Evolutionary conservation across 2,888 invertebrate genomes (phyloP), one percentile per base, ranked within the genome.

Genomic region (Chaetogeoica ovagalla): DNA sequence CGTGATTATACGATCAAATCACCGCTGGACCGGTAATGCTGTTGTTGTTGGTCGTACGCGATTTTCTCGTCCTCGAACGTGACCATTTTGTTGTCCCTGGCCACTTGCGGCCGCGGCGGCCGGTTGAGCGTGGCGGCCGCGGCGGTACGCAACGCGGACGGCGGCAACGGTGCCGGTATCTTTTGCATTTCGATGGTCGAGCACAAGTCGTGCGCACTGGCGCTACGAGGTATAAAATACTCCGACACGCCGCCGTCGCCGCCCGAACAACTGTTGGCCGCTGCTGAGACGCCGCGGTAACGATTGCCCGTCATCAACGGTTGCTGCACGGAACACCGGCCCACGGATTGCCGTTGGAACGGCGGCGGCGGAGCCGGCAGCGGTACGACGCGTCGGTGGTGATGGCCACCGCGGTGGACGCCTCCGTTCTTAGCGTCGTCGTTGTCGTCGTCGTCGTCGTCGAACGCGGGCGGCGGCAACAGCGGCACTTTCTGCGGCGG

Each of bases 191-290:
- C 89, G 0, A 87, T 85, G 60, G 92, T 91, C 0, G 91, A 90
- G 48, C 76, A 77, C 81, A 94, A 86, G 86, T 94, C 93, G 85
- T 94, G 94, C 86, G 94, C 94, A 86, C 94, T 94, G 81, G 94
- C 89, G 86, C 93, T 93, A 82, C 94, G 89, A 82, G 94, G 94
- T 82, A 94, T 93, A 86, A 94, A 94, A 86, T 94, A 94, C 85
- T 94, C 94, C 81, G 93, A 88, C 84, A 84, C 37, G 21, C 30
- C 30, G 30, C 30, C 30, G 30, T 4, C 30, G 30, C 30, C 30
- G 30, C 30, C 72, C 15, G 30, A 2, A n/a, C 39, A 62, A 13
- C n/a, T n/a, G n/a, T 43, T 30, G 60, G n/a, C 60, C 52, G 30
- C 30, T 4, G 30, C 4, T 30, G 30, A 17, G 9, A 7, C 6